Evolutionary conservation across 2,888 invertebrate species (phyloP), one percentile per base, ranked within the genome.

Genomic region (Pollenia amentaria): DNA sequence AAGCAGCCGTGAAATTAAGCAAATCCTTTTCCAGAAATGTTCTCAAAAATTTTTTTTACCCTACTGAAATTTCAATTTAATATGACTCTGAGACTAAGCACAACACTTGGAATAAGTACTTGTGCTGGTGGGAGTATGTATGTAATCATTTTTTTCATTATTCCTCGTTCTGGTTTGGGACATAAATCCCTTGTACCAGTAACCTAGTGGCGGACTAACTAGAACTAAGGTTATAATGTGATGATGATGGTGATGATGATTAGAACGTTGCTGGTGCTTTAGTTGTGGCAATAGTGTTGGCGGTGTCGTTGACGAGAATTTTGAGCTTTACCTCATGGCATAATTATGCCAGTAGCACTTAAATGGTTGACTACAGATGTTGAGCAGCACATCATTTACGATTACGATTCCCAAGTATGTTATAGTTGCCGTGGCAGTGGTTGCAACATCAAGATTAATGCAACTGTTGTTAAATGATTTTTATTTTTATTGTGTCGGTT

Each of bases 141-240:
- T 48, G 14, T 29, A 29, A 0, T 18, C 40, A 75, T 44, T 44
- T 67, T 38, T 40, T 40, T 8, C 29, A 0, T 70, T 55, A 44
- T 64, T 62, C 65, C 9, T 51, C 40, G 6, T 48, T 57, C 55
- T 84, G 60, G n/a, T 51, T 44, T 16, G 67, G 14, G 60, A 77
- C 6, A 42, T 55, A 38, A 83, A 80, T 72, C 80, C 62, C 72
- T 83, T 84, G 80, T 73, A 81, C 53, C 55, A 84, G 80, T 87
- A 87, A 87, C 87, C 87, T 81, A 87, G 84, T 81, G 81, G 84
- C 84, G 65, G 51, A 18, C 67, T 72, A 67, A 87, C 62, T 72
- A 67, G 60, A 73, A 42, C 77, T 84, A 87, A 87, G 87, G 84
- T 84, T 87, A 80, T 77, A 9, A 21, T n/a, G 44, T 48, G 11